A percentile compares a stretch with the other conserved stretches of the same genome.
These are phyloP conservation scores for Coryphaenoides rupestris DNA, from an alignment of 2,113 vertebrate genomes.

Conservation along the genomic window DNA sequence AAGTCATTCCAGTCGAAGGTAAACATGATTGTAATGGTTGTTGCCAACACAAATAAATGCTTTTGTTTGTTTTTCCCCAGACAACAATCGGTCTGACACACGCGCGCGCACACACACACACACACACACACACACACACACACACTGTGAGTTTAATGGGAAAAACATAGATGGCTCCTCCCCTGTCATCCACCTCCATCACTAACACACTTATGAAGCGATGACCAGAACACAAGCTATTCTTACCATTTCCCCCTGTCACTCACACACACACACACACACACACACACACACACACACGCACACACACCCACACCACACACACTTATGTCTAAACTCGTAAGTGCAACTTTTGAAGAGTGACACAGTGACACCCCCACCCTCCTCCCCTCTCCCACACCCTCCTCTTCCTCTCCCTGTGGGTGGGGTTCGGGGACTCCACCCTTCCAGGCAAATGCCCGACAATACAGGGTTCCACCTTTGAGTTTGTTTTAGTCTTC, in stretches of 20 bases:
- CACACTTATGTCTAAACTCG: constrained; percentile 54
- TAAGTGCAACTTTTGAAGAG: constrained; percentile 67
- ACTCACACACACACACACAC: constrained; percentile 8
- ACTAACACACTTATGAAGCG: constrained; percentile 1
- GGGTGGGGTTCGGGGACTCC: too few species aligned
- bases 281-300: constrained; percentile 2
- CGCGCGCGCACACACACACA: constrained; percentile 22
- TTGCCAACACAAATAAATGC: constrained; percentile 81
- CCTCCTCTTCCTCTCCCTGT: too few species aligned
- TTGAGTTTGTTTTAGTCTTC: too few species aligned
- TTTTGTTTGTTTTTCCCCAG: constrained; percentile 73
- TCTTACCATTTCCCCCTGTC: background rate
- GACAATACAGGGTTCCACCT: too few species aligned
- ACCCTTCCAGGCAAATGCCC: too few species aligned
- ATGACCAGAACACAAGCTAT: too few species aligned
- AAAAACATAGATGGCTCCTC: background rate
- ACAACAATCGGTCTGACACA: constrained; percentile 51
- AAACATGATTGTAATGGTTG: constrained; percentile 80
- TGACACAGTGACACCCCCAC: constrained; percentile 17
- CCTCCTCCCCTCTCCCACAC: constrained; percentile 13
- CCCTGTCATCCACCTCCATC: background rate
- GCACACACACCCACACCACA: constrained; percentile 9
- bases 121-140: constrained; percentile 19
- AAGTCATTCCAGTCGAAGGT: constrained; percentile 80
- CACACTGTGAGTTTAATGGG: background rate